phyloP scores from a whole-genome alignment of 2,888 invertebrate species.

The Willowsia nigromaculata region DNA sequence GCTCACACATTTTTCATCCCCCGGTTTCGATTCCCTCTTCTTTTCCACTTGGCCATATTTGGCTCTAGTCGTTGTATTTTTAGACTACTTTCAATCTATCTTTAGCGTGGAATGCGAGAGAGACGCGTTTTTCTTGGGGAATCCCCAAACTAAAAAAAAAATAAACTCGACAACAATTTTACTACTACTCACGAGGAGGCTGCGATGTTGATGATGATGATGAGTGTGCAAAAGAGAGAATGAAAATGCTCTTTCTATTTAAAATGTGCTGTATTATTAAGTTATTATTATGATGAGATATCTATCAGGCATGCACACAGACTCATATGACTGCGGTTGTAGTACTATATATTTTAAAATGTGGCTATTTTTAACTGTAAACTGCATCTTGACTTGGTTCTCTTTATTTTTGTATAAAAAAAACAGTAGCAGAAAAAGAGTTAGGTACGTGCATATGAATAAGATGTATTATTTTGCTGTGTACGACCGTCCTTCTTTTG shows the following conservation, averaged over 20 bases:
- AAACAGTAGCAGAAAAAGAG: not conserved
- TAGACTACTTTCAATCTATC: slow-evolving; percentile 74
- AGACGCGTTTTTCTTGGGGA: slow-evolving; percentile 65
- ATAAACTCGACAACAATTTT: not conserved
- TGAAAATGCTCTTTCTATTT: not conserved
- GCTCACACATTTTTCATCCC: not conserved
- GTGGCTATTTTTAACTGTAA: slow-evolving; percentile 63
- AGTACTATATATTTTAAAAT: not conserved
- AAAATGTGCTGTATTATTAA: not conserved
- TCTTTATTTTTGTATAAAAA: slow-evolving; percentile 1
- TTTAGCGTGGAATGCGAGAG: slow-evolving; percentile 71
- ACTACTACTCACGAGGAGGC: not conserved
- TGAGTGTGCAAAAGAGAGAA: slow-evolving; percentile 1
- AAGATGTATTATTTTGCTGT: not conserved
- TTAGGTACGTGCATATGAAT: no score
- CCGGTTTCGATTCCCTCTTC: slow-evolving; percentile 25
- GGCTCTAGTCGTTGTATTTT: slow-evolving; percentile 72
- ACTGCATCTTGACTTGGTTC: slow-evolving; percentile 51
- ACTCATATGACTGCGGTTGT: not conserved
- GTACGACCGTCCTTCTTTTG: slow-evolving; percentile 33
- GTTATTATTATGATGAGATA: not conserved
- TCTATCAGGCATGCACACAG: not conserved
- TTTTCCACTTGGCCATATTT: slow-evolving; percentile 55
- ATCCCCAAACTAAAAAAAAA: slow-evolving; percentile 63
- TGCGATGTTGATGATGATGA: not conserved